Percentiles rank a stretch among this genome's conserved stretches.
These are phyloP conservation scores for Coptodon bakossiorum DNA, from an alignment of 2,113 vertebrate species.

Conservation along the genomic window DNA sequence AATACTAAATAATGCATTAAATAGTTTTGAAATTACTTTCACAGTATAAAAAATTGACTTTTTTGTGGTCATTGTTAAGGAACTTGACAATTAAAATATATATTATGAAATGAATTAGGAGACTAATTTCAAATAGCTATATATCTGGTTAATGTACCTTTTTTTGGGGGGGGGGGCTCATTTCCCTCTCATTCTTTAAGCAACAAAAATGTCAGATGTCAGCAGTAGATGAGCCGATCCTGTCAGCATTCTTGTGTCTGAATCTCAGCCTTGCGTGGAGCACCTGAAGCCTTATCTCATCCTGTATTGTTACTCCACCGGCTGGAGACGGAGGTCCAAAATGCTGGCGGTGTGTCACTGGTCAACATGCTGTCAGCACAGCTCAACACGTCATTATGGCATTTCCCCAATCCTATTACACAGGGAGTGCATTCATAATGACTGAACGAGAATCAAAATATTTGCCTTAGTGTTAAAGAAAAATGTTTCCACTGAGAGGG, in stretches of 20 bases:
- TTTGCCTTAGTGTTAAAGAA: constrained; percentile 16
- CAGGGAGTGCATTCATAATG: background rate
- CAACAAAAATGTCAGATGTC: background rate
- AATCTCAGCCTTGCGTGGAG: background rate
- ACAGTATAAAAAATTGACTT: background rate
- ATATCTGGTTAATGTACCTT: background rate
- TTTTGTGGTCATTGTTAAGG: background rate
- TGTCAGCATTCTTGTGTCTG: constrained; percentile 29
- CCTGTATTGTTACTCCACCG: background rate
- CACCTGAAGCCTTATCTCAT: constrained; percentile 29
- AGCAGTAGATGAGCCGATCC: background rate
- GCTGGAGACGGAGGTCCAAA: background rate
- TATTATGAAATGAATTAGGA: background rate
- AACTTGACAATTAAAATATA: background rate
- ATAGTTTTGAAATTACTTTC: background rate
- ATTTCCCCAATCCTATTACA: constrained; percentile 21
- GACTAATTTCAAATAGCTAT: too few species aligned
- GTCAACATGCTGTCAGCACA: background rate
- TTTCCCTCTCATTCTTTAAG: background rate
- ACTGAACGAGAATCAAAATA: constrained; percentile 1
- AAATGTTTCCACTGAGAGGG: constrained; percentile 1
- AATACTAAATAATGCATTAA: background rate
- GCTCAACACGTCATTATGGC: background rate
- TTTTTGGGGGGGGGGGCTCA: rapidly evolving
- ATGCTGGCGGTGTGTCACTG: background rate